Evolutionary conservation across 2,113 vertebrate species (phyloP).

Genomic region (Paramisgurnus dabryanus): DNA sequence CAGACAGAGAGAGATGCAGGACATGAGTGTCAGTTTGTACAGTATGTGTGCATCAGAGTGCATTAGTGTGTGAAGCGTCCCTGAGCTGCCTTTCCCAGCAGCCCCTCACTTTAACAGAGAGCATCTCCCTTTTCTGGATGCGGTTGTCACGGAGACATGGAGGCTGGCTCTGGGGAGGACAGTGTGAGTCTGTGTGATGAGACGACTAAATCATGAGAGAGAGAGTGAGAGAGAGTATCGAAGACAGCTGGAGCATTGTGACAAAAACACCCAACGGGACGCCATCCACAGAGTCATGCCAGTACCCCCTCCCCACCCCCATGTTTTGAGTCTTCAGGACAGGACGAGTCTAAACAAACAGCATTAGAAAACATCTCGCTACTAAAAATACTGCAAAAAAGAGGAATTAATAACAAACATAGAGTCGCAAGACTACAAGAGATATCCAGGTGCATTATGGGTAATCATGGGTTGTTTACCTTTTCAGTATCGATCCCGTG

Average conservation of each 20-base stretch:
- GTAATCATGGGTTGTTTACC: conserved; percentile 69
- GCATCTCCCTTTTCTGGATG: conserved; percentile 31
- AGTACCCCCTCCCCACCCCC: background rate
- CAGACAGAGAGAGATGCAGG: background rate
- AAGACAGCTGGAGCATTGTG: conserved; percentile 10
- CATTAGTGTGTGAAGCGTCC: conserved; percentile 18
- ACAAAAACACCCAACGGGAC: conserved; percentile 6
- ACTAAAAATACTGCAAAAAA: background rate
- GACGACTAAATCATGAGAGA: conserved; percentile 26
- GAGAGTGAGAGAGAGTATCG: background rate
- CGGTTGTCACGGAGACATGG: conserved; percentile 31
- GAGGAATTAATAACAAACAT: background rate
- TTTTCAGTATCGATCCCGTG: conserved; percentile 98
- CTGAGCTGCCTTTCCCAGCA: conserved; percentile 31
- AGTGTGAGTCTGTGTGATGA: conserved; percentile 28
- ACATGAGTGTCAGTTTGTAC: background rate
- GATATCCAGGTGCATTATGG: conserved; percentile 3
- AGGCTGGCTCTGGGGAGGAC: conserved; percentile 17
- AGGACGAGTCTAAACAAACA: conserved; percentile 38
- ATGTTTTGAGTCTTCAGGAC: conserved; percentile 2
- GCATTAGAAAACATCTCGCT: conserved; percentile 6
- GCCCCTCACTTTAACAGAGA: conserved; percentile 10
- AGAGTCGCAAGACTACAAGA: background rate
- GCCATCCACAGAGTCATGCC: conserved; percentile 25
- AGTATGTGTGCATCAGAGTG: conserved; percentile 9